Conservation (phyloP, 2,888 invertebrate species). For the Phalera bucephala region DNA sequence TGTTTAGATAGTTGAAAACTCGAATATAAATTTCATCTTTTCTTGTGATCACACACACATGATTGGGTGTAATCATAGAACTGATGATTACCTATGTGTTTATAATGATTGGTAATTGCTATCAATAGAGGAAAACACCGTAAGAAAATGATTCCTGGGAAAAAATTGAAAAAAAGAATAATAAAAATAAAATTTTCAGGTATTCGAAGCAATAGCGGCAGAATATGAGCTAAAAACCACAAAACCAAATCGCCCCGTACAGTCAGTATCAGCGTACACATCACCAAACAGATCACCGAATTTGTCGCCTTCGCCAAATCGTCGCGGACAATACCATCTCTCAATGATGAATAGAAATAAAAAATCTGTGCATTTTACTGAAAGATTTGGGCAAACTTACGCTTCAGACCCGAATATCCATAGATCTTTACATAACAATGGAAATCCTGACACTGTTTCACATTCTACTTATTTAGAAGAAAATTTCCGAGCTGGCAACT, state of each 20-base stretch:
- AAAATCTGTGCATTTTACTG: constrained; percentile 52
- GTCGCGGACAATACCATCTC: constrained; percentile 65
- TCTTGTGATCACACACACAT: too few relatives aligned
- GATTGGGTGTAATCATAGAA: too few relatives aligned
- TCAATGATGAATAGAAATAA: constrained; percentile 60
- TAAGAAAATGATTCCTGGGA: too few relatives aligned
- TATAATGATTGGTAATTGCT: too few relatives aligned
- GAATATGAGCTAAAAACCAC: constrained; percentile 70
- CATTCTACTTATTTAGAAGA: constrained; percentile 37
- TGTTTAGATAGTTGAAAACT: too few relatives aligned
- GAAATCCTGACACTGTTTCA: constrained; percentile 4
- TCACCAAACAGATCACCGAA: constrained; percentile 61
- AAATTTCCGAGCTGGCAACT: constrained; percentile 36
- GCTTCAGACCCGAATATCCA: constrained; percentile 70
- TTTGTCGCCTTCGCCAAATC: constrained; percentile 51
- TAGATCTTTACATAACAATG: constrained; percentile 26
- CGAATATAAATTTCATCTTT: too few relatives aligned
- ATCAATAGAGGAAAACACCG: too few relatives aligned
- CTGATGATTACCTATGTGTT: too few relatives aligned
- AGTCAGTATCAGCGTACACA: constrained; percentile 52
- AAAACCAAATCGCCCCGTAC: constrained; percentile 35
- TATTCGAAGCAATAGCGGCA: constrained; percentile 73
- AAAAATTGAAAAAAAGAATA: too few relatives aligned
- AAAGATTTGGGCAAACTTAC: constrained; percentile 51
- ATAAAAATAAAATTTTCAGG: too few relatives aligned